Evolutionary conservation across 2,113 vertebrate genomes (phyloP).

Genomic region (Ceuthmochares aereus): DNA sequence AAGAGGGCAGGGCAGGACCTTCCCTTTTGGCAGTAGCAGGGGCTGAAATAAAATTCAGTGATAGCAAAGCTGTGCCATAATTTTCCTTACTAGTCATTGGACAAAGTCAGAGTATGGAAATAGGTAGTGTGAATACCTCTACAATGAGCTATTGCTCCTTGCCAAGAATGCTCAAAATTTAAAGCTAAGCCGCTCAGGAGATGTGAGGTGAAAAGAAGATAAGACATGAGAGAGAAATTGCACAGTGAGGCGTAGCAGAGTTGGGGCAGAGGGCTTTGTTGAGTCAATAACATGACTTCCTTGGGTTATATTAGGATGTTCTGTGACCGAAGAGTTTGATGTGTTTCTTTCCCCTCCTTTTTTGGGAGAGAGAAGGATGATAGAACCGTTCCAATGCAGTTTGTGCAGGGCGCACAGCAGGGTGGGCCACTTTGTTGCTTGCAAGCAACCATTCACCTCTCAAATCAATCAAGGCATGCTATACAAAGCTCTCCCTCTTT

Average conservation of each 20-base stretch:
- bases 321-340: not conserved
- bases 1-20: not conserved
- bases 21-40: not conserved
- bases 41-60: not conserved
- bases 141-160: not conserved
- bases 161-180: not conserved
- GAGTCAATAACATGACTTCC: not conserved
- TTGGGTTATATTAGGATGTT: not conserved
- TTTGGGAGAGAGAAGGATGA: not conserved
- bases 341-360: not conserved
- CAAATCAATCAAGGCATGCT: not conserved
- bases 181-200: not conserved
- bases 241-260: accelerated
- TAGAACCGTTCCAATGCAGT: too few relatives aligned
- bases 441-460: not conserved
- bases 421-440: not conserved
- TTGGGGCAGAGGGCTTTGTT: not conserved
- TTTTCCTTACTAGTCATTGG: not conserved
- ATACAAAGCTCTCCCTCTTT: not conserved
- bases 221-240: not conserved
- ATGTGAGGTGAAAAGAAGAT: not conserved
- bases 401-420: not conserved
- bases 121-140: not conserved
- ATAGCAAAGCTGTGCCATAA: not conserved
- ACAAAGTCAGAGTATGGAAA: not conserved